Base-by-base conservation (phyloP, 2,113 vertebrate species). In the Australoheros scitulus region DNA sequence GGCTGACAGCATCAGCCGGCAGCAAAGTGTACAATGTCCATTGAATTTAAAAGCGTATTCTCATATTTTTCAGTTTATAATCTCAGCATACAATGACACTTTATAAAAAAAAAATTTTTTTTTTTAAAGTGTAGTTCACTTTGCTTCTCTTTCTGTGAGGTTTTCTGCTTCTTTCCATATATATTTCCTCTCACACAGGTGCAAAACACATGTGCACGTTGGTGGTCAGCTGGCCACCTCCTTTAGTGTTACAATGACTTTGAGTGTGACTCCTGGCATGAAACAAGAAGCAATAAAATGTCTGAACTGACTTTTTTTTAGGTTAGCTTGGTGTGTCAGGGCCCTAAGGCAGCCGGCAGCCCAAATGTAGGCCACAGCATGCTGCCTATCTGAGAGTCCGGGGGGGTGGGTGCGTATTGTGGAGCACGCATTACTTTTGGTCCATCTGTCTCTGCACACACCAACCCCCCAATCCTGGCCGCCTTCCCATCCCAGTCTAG, bases 341-440 rank as follows among this genome's bases (percentile, higher is more conserved):
- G 82, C 80, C 82, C 64, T 17, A 26, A 63, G 79, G 89, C 90
- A 68, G 79, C 20, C 26, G 3, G 70, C 76, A 81, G 83, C 24
- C 65, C 34, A 78, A 90, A 95, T 91, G 82, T 93, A 93, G 93
- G 94, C 81, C 93, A 93, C 61, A 85, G 88, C 63, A 43, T 38
- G 61, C 79, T 59, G 61, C 80, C 76, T 57, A 81, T 56, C 70
- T 29, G 59, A 24, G 55, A 52, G 83, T 61, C 41, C 63, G 60
- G 74, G 76, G 76, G 76, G 80, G 24, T 61, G 86, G 61, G 59
- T 7, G 38, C 24, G 56, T 58, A 77, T 79, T 76, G 81, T 81
- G 32, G 80, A 79, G 74, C 84, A 70, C 41, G 77, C 63, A 68
- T 91, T 92, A 89, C 41, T 92, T 76, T 77, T 43, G 6, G 89